Percentiles rank a stretch among this genome's conserved stretches.
These are phyloP conservation scores for Onthophagus taurus DNA, from an alignment of 1,140 invertebrate species.

Conservation along the genomic window DNA sequence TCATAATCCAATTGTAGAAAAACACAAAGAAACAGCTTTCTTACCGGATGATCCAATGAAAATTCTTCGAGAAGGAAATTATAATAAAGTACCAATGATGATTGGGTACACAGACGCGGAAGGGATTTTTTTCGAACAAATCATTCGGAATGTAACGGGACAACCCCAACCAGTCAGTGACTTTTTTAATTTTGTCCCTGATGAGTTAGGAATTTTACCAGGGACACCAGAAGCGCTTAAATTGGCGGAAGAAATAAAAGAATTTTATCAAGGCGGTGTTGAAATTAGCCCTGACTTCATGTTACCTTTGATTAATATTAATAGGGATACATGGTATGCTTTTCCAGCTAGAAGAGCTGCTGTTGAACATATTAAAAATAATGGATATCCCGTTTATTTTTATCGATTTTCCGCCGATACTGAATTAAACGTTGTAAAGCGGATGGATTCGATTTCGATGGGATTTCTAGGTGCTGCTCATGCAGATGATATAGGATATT, in stretches of 20 bases:
- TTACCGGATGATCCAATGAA: not conserved
- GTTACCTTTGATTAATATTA: constrained; percentile 16
- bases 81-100: constrained; percentile 7
- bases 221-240: constrained; percentile 36
- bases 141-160: not conserved
- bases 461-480: too few species aligned
- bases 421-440: constrained; percentile 43
- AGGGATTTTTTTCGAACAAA: not conserved
- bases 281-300: constrained; percentile 34
- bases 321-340: constrained; percentile 3
- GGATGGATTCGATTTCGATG: constrained; percentile 18
- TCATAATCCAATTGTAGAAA: constrained; percentile 6
- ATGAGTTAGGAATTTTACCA: constrained; percentile 37
- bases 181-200: constrained; percentile 27
- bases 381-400: constrained; percentile 35
- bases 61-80: not conserved
- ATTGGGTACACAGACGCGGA: constrained; percentile 9
- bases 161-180: constrained; percentile 13
- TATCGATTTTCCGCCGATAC: constrained; percentile 43
- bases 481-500: not conserved
- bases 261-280: constrained; percentile 42
- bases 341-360: not conserved
- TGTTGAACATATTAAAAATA: constrained; percentile 2
- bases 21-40: not conserved
- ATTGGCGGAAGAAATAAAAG: constrained; percentile 40